A percentile compares a stretch with the other conserved stretches of the same genome.
Evolutionary conservation across 2,797 vertebrate genomes (phyloP).

Genomic region (Pseudochaenichthys georgianus): DNA sequence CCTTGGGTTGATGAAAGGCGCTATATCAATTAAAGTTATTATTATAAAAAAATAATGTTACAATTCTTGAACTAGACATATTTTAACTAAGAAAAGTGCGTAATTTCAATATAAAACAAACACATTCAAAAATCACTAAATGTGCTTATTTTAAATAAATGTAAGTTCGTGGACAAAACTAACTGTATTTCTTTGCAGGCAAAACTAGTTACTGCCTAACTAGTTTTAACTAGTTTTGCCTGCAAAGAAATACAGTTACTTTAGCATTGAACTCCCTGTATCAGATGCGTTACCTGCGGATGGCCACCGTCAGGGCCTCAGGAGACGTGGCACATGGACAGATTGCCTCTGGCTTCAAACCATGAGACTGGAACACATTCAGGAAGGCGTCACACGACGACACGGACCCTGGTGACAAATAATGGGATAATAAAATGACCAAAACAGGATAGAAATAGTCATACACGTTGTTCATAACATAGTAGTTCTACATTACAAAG

Average conservation of each 20-base stretch:
- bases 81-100: background rate
- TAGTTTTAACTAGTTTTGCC: too few relatives aligned
- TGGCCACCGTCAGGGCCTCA: constrained; percentile 96
- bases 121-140: background rate
- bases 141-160: background rate
- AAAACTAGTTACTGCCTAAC: background rate
- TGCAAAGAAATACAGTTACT: too few relatives aligned
- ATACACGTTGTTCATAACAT: background rate
- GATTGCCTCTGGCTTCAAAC: constrained; percentile 96
- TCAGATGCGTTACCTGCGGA: constrained; percentile 89
- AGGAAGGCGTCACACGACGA: constrained; percentile 98
- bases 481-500: background rate
- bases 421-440: constrained; percentile 13
- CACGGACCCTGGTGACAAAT: constrained; percentile 90
- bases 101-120: background rate
- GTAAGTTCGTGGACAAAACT: background rate
- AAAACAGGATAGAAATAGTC: background rate
- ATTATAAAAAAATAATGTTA: too few relatives aligned
- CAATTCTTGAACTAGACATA: too few relatives aligned
- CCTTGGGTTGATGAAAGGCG: too few relatives aligned
- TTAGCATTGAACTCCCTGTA: background rate
- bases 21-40: too few relatives aligned
- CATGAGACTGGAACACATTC: constrained; percentile 96
- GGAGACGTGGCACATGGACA: constrained; percentile 98
- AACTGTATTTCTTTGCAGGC: background rate